Evolutionary conservation across 1,140 invertebrate species (phyloP).

Genomic region (Watersipora subatra): DNA sequence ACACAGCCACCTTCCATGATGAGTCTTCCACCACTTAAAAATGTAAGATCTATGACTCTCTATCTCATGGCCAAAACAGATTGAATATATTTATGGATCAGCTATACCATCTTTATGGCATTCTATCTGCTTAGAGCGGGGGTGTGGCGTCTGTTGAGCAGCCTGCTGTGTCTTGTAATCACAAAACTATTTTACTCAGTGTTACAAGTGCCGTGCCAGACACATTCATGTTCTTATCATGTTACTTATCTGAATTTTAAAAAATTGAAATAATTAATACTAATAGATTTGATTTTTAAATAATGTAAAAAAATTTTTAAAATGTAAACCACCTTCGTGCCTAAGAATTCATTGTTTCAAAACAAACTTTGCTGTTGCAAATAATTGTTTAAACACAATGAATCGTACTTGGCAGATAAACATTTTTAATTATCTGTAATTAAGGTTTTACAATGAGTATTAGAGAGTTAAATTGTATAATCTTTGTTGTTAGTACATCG

Average conservation of each 20-base stretch:
- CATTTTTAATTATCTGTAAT: neutral
- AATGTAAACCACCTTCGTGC: too few relatives aligned
- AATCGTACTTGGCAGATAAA: neutral
- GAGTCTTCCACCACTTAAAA: constrained; percentile 28
- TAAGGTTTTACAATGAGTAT: neutral
- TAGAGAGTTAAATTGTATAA: neutral
- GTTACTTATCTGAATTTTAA: too few relatives aligned
- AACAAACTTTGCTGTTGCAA: too few relatives aligned
- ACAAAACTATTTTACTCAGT: neutral
- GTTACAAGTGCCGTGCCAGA: too few relatives aligned
- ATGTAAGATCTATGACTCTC: constrained; percentile 23
- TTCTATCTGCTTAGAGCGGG: neutral
- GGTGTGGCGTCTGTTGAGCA: neutral
- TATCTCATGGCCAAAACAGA: neutral
- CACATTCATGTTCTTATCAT: too few relatives aligned
- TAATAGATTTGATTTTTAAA: too few relatives aligned
- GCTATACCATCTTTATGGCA: neutral
- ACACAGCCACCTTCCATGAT: constrained; percentile 34
- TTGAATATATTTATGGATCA: neutral
- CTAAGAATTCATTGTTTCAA: too few relatives aligned
- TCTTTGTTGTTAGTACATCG: neutral
- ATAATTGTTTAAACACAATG: neutral
- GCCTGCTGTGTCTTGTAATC: neutral
- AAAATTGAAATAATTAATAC: too few relatives aligned
- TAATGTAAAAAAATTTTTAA: too few relatives aligned